Conservation (phyloP, 2,797 vertebrate genomes). For the Macrochelys suwanniensis region DNA sequence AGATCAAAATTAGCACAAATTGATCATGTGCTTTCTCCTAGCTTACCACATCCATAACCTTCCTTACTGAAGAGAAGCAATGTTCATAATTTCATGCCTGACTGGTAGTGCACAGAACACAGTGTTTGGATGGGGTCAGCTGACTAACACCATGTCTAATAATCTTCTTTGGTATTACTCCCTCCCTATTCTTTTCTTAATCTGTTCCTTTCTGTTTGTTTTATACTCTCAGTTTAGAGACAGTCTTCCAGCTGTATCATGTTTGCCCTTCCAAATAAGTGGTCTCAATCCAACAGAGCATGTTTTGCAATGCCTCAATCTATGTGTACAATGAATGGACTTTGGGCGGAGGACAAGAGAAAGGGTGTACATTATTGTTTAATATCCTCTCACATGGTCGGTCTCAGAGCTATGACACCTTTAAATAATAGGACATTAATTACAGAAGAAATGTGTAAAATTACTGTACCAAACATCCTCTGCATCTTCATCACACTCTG, state of each 20-base stretch:
- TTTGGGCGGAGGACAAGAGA: not conserved
- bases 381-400: not conserved
- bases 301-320: not conserved
- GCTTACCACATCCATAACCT: not conserved
- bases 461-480: conserved; percentile 95
- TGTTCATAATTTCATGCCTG: not conserved
- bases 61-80: not conserved
- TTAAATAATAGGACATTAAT: conserved; percentile 58
- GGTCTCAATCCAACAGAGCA: not conserved
- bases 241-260: not conserved
- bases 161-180: not conserved
- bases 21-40: not conserved
- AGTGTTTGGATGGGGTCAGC: not conserved
- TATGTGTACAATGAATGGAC: not conserved
- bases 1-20: not conserved
- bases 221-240: not conserved
- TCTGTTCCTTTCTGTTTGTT: not conserved
- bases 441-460: conserved; percentile 60
- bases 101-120: not conserved
- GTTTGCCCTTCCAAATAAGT: not conserved
- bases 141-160: not conserved
- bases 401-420: not conserved
- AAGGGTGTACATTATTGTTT: not conserved
- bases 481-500: conserved; percentile 98
- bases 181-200: not conserved